These are phyloP conservation scores for Sanderia malayensis DNA, from an alignment of 30 jellyfish, hydroid and myxozoan species.

Conservation along the genomic window DNA sequence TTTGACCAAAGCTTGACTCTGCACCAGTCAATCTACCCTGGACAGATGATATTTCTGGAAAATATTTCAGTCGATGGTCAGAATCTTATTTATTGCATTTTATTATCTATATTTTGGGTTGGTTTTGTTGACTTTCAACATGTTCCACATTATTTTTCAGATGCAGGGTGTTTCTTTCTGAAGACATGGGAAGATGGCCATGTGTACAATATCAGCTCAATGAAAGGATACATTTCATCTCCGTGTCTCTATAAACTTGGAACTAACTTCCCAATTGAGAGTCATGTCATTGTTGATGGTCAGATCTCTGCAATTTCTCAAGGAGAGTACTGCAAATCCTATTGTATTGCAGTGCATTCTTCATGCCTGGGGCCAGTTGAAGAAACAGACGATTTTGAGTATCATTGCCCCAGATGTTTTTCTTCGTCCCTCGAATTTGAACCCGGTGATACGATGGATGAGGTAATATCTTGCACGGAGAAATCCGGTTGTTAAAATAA, in stretches of 20 bases:
- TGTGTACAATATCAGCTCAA: conserved; percentile 24
- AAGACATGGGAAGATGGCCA: conserved; percentile 18
- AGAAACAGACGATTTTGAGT: neutral
- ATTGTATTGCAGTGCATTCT: conserved; percentile 24
- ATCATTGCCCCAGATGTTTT: conserved; percentile 20
- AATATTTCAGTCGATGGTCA: conserved; percentile 40
- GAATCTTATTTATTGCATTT: no score
- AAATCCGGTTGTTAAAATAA: no score
- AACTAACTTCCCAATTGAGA: neutral
- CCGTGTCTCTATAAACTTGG: conserved; percentile 32
- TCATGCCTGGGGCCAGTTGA: conserved; percentile 8
- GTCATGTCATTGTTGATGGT: conserved; percentile 16
- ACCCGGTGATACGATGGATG: neutral
- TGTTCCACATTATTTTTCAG: no score
- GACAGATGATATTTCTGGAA: conserved; percentile 43
- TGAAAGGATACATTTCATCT: conserved; percentile 52
- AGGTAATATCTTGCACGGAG: no score
- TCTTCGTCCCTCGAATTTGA: neutral
- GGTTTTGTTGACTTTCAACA: no score
- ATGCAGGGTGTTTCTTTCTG: neutral
- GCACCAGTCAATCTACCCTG: conserved; percentile 24
- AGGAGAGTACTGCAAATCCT: neutral
- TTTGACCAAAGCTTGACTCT: conserved; percentile 5
- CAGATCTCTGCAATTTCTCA: conserved; percentile 4
- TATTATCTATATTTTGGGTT: no score